phyloP scores from a whole-genome alignment of 2,888 invertebrate genomes.

The Cepaea hortensis region DNA sequence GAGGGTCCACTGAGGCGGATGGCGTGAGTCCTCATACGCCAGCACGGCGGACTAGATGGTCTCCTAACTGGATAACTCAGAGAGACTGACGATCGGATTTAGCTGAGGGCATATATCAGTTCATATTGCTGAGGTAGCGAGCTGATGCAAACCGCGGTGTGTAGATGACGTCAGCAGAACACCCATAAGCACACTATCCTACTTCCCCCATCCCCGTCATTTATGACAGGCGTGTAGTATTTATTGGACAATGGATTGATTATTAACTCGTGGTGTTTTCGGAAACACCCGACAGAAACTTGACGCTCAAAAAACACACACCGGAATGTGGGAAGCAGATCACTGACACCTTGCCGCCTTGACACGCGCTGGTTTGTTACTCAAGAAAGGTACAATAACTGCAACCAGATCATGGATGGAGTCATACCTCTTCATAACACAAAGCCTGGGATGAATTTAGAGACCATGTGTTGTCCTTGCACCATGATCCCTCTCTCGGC shows the following conservation, averaged over 20 bases:
- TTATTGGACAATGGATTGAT: background rate
- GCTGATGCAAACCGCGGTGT: background rate
- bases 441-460: no score
- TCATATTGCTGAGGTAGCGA: conserved; percentile 9
- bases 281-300: no score
- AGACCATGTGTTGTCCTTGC: no score
- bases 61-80: background rate
- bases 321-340: no score
- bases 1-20: background rate
- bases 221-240: background rate
- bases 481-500: no score
- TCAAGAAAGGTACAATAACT: no score
- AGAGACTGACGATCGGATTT: background rate
- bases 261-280: background rate
- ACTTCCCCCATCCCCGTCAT: background rate
- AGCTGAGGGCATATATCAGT: background rate
- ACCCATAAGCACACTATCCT: background rate
- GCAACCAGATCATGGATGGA: no score
- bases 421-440: no score
- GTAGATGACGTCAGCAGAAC: background rate
- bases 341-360: no score
- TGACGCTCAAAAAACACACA: no score
- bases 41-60: no score
- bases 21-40: conserved; percentile 10
- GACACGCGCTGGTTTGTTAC: no score